These are phyloP conservation scores for Cervus canadensis DNA, from an alignment of 2,113 vertebrate species.

Conservation along the genomic window DNA sequence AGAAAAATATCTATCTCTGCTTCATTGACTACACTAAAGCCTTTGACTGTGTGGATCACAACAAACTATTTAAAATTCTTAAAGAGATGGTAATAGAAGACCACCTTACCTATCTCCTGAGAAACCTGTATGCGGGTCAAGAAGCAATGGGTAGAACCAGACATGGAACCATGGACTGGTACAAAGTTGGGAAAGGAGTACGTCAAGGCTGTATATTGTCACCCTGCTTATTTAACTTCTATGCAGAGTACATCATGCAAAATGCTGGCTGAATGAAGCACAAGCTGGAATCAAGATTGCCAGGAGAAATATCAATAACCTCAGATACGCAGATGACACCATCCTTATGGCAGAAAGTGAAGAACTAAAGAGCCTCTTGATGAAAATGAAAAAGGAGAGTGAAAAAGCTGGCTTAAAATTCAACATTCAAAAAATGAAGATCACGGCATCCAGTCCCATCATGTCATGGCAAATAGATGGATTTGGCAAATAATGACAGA, in stretches of 20 bases:
- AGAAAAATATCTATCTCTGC: background rate
- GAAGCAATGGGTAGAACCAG: background rate
- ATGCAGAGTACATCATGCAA: background rate
- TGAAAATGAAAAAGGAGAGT: background rate
- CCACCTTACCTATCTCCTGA: background rate
- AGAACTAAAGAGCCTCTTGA: background rate
- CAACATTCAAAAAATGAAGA: background rate
- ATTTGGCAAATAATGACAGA: background rate
- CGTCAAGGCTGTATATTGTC: background rate
- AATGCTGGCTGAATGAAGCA: background rate
- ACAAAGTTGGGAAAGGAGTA: background rate
- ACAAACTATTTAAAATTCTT: background rate
- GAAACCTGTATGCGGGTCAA: background rate
- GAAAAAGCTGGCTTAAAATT: background rate
- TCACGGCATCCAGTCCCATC: background rate
- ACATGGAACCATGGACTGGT: background rate
- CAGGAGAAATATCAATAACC: background rate
- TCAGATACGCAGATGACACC: background rate
- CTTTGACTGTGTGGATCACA: background rate
- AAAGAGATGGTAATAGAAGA: background rate
- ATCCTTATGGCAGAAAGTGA: background rate
- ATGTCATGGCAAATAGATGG: background rate
- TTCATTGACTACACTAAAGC: background rate
- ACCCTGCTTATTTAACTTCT: background rate
- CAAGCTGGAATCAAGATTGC: background rate